Conservation (phyloP, 2,888 invertebrate genomes). For the Nephrotoma flavescens region DNA sequence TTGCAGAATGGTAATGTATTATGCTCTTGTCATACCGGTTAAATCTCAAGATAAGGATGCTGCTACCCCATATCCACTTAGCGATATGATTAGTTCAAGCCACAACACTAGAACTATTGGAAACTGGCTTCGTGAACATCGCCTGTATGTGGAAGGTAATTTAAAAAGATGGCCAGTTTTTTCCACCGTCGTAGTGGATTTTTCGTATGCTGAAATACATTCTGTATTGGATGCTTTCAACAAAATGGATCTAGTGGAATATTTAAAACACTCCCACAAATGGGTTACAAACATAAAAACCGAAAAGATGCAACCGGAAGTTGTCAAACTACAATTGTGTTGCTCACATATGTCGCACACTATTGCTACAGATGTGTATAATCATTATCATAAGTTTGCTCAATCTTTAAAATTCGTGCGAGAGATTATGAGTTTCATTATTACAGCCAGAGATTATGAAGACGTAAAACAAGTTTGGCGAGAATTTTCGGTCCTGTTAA, state of each 20-base stretch:
- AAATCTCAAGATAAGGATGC: too few species aligned
- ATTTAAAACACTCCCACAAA: background rate
- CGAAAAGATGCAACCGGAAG: background rate
- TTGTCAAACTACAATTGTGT: background rate
- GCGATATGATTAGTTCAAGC: too few species aligned
- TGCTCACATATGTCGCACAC: background rate
- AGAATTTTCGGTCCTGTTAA: background rate
- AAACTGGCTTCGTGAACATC: background rate
- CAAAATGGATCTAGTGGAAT: background rate
- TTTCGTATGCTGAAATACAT: background rate
- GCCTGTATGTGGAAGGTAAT: background rate
- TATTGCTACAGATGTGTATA: background rate
- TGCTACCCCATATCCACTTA: too few species aligned
- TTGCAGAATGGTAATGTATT: background rate
- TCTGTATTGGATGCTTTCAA: background rate
- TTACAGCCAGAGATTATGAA: background rate
- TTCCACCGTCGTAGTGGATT: background rate
- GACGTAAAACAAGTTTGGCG: too few species aligned
- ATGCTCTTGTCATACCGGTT: background rate
- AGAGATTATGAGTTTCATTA: background rate
- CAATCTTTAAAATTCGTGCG: background rate
- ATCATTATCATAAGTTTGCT: background rate
- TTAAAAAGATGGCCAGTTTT: background rate
- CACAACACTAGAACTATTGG: too few species aligned
- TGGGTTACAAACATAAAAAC: background rate